Evolutionary conservation across 2,797 vertebrate species (phyloP).

Genomic region (Rallus crepitans): DNA sequence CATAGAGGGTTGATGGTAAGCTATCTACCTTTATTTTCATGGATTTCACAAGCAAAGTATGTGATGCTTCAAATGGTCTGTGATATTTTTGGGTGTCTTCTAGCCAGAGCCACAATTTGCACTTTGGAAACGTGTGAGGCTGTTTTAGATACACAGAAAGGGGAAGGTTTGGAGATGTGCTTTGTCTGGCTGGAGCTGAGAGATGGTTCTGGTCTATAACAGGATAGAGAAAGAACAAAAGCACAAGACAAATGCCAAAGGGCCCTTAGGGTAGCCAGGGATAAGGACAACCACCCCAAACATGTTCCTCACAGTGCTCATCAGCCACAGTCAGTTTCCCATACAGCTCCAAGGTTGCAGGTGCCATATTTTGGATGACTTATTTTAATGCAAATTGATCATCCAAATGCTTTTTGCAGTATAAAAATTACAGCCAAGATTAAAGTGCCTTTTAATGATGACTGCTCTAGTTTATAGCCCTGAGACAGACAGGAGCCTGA

Average conservation of each 20-base stretch:
- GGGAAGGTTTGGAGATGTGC: background rate
- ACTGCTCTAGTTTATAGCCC: slow-evolving; percentile 19
- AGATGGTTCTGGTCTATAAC: background rate
- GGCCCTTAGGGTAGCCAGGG: background rate
- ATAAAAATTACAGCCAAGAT: slow-evolving; percentile 48
- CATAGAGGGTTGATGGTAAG: background rate
- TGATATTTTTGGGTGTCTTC: background rate
- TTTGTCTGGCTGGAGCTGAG: background rate
- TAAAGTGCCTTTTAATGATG: slow-evolving; percentile 47
- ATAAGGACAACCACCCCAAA: background rate
- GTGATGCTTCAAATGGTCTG: background rate
- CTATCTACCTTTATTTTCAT: background rate
- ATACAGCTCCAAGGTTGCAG: background rate
- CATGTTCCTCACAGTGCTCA: background rate
- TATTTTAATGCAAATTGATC: slow-evolving; percentile 49
- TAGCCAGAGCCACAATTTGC: background rate
- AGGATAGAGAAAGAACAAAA: background rate
- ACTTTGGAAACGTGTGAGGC: background rate
- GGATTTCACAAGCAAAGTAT: background rate
- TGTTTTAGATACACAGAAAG: background rate
- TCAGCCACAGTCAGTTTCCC: background rate
- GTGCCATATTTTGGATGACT: background rate
- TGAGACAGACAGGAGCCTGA: slow-evolving; percentile 10
- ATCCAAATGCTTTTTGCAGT: slow-evolving; percentile 1
- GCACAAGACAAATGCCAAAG: background rate